Conservation (phyloP, 1,140 invertebrate genomes). For the Radopholus similis region DNA sequence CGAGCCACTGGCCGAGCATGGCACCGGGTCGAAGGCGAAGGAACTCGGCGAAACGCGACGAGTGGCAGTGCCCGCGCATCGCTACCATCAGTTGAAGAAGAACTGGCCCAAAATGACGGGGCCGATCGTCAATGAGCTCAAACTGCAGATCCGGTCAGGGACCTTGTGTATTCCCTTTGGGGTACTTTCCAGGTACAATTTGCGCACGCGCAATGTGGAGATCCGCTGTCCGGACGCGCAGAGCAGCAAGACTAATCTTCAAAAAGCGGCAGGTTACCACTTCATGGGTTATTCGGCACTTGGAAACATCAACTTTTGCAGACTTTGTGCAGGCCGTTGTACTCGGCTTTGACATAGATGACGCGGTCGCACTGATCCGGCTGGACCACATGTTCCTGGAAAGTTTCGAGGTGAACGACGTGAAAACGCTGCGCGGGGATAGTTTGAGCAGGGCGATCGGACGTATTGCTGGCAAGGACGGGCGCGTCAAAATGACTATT, state of each 20-base stretch:
- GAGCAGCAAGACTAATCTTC: conserved; percentile 78
- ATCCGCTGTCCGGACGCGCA: conserved; percentile 65
- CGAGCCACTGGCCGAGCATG: background rate
- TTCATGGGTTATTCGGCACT: too few relatives aligned
- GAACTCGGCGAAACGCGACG: conserved; percentile 61
- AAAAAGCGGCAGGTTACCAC: conserved; percentile 81
- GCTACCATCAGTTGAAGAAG: conserved; percentile 87
- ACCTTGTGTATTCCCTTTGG: background rate
- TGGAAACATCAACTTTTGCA: too few relatives aligned
- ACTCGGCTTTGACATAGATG: conserved; percentile 93
- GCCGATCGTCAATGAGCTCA: conserved; percentile 87
- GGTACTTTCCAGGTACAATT: conserved; percentile 70
- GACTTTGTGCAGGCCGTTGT: conserved; percentile 97
- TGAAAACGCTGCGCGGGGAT: conserved; percentile 89
- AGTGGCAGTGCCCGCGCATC: conserved; percentile 70
- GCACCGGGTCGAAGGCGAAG: background rate
- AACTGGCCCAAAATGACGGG: conserved; percentile 96
- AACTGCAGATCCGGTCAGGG: conserved; percentile 75
- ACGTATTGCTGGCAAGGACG: conserved; percentile 90
- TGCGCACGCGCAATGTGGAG: conserved; percentile 84
- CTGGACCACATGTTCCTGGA: conserved; percentile 96
- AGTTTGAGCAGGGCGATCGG: conserved; percentile 92
- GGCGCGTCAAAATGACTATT: conserved; percentile 94
- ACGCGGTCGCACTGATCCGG: conserved; percentile 85
- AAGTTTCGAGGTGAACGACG: conserved; percentile 92